These are phyloP conservation scores for Macrobrachium rosenbergii DNA, from an alignment of 1,140 invertebrate genomes.

Conservation along the genomic window DNA sequence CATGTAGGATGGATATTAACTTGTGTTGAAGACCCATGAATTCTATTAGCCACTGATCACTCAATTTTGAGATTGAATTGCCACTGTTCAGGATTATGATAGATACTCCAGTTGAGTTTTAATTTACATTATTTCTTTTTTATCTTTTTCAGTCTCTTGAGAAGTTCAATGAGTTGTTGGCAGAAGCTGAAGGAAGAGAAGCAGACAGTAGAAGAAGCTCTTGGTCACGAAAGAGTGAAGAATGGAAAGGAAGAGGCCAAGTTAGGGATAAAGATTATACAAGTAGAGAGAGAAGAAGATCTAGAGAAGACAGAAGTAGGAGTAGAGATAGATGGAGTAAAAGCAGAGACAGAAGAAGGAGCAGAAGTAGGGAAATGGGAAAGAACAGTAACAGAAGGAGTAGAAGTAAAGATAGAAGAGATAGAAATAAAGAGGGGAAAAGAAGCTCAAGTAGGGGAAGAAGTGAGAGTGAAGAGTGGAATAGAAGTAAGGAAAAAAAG, in stretches of 20 bases:
- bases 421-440: neutral
- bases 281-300: slow-evolving; percentile 47
- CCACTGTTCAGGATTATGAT: neutral
- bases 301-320: neutral
- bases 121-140: slow-evolving; percentile 2
- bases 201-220: slow-evolving; percentile 2
- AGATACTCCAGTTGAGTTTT: neutral
- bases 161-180: slow-evolving; percentile 66
- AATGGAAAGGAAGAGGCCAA: slow-evolving; percentile 69
- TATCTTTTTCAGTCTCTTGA: slow-evolving; percentile 60
- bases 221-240: slow-evolving; percentile 4
- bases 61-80: too few species aligned
- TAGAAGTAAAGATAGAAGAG: neutral
- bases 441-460: neutral
- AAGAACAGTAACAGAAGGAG: neutral
- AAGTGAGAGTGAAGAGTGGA: too few species aligned
- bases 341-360: neutral
- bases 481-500: slow-evolving; percentile 18
- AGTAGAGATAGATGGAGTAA: neutral
- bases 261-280: too few species aligned
- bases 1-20: too few species aligned
- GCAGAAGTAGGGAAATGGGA: neutral
- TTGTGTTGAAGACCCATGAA: too few species aligned
- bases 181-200: slow-evolving; percentile 71
- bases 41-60: too few species aligned